Percentiles rank a stretch among this genome's conserved stretches.
phyloP scores from a whole-genome alignment of 2,888 invertebrate species.

The Junonia oenone region DNA sequence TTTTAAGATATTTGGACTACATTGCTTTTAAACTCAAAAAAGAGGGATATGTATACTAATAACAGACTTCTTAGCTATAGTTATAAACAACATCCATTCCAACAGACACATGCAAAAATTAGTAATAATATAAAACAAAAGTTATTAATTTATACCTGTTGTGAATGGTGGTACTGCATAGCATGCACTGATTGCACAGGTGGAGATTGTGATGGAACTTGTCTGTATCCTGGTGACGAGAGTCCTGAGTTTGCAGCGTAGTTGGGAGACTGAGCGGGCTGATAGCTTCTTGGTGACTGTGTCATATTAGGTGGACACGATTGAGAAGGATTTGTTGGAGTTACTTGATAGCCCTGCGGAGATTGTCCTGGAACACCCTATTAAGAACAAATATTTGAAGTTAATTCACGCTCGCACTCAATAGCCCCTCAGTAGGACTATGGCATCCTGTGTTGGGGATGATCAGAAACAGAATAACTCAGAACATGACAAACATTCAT shows the following conservation, averaged over 20 bases:
- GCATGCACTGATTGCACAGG: constrained; percentile 72
- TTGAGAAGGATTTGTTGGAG: constrained; percentile 74
- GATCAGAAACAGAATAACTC: too few relatives aligned
- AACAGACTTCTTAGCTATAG: too few relatives aligned
- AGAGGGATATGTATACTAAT: too few relatives aligned
- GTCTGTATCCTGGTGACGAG: constrained; percentile 76
- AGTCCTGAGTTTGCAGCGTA: constrained; percentile 69
- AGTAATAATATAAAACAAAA: background rate
- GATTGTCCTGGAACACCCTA: constrained; percentile 65
- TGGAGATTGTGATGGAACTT: constrained; percentile 70
- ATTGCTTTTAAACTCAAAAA: too few relatives aligned
- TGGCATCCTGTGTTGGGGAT: too few relatives aligned
- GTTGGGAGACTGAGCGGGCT: constrained; percentile 76
- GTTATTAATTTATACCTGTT: constrained; percentile 50
- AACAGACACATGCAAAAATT: too few relatives aligned
- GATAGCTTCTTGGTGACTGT: constrained; percentile 69
- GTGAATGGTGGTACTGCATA: constrained; percentile 71
- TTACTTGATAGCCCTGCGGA: constrained; percentile 78
- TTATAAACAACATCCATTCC: too few relatives aligned
- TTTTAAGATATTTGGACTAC: too few relatives aligned
- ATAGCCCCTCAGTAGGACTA: too few relatives aligned
- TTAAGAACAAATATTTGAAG: constrained; percentile 14
- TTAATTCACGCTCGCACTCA: too few relatives aligned
- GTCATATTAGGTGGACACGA: constrained; percentile 60
- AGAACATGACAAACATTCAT: too few relatives aligned